phyloP scores from a whole-genome alignment of 1,140 invertebrate genomes.

The Plectrocnemia conspersa region DNA sequence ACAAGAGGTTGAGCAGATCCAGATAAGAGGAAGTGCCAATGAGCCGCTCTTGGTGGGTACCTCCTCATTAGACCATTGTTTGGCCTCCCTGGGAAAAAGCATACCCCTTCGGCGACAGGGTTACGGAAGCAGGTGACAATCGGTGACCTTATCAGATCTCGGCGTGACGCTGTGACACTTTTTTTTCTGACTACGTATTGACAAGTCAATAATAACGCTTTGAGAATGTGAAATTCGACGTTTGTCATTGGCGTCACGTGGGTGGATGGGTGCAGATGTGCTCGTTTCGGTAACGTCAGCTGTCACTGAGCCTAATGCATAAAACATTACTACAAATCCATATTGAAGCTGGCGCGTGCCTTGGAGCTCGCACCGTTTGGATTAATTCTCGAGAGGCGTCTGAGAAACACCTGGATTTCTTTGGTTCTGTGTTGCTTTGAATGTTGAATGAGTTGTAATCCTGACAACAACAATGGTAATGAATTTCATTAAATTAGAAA shows the following conservation, averaged over 20 bases:
- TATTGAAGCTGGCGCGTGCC: constrained; percentile 9
- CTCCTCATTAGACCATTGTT: neutral
- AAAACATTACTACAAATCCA: constrained; percentile 19
- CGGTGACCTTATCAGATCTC: constrained; percentile 20
- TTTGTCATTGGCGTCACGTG: constrained; percentile 7
- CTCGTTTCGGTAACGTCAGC: constrained; percentile 23
- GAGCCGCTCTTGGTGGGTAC: neutral
- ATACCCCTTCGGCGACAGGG: constrained; percentile 7
- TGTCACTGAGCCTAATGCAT: constrained; percentile 27
- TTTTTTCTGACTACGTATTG: neutral
- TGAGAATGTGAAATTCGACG: neutral
- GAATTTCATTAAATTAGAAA: too few relatives aligned
- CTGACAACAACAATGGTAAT: too few relatives aligned
- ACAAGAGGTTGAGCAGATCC: neutral
- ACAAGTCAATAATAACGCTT: neutral
- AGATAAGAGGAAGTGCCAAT: constrained; percentile 9
- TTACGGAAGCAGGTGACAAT: constrained; percentile 16
- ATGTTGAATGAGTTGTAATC: too few relatives aligned
- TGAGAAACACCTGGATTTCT: too few relatives aligned
- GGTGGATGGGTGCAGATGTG: constrained; percentile 22
- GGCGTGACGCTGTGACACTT: neutral
- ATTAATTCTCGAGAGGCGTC: neutral
- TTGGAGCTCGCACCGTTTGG: neutral
- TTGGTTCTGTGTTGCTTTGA: too few relatives aligned
- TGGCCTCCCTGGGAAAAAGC: neutral